phyloP scores from a whole-genome alignment of 2,888 invertebrate species.

The Torymus auratus region DNA sequence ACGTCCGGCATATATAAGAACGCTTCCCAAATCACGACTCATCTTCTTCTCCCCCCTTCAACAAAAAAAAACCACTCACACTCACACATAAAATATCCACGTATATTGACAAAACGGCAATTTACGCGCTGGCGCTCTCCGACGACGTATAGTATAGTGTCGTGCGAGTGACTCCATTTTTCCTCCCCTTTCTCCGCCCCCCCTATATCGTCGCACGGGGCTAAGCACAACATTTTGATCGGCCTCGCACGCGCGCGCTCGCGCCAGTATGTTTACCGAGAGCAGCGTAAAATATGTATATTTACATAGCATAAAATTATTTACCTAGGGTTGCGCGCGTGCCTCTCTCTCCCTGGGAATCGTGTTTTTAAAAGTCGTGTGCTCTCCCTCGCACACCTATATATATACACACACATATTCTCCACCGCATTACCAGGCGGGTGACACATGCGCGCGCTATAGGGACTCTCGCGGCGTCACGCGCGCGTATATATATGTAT shows the following conservation, averaged over 20 bases:
- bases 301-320: slow-evolving; percentile 58
- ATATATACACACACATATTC: background rate
- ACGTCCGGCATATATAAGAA: no score
- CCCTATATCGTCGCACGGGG: background rate
- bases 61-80: no score
- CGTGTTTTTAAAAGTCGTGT: slow-evolving; percentile 56
- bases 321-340: slow-evolving; percentile 27
- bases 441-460: slow-evolving; percentile 2
- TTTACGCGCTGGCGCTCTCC: no score
- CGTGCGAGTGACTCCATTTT: slow-evolving; percentile 12
- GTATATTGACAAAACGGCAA: no score
- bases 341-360: slow-evolving; percentile 51
- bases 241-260: slow-evolving; percentile 2
- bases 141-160: no score
- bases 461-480: background rate
- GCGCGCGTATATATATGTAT: background rate
- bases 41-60: no score
- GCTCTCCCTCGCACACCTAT: slow-evolving; percentile 15
- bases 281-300: slow-evolving; percentile 53
- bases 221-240: slow-evolving; percentile 38
- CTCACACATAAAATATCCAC: no score
- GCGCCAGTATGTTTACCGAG: slow-evolving; percentile 24
- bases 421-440: background rate
- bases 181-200: background rate
- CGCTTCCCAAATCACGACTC: no score